phyloP scores from a whole-genome alignment of 1,140 invertebrate genomes.

The Lucilia cuprina region DNA sequence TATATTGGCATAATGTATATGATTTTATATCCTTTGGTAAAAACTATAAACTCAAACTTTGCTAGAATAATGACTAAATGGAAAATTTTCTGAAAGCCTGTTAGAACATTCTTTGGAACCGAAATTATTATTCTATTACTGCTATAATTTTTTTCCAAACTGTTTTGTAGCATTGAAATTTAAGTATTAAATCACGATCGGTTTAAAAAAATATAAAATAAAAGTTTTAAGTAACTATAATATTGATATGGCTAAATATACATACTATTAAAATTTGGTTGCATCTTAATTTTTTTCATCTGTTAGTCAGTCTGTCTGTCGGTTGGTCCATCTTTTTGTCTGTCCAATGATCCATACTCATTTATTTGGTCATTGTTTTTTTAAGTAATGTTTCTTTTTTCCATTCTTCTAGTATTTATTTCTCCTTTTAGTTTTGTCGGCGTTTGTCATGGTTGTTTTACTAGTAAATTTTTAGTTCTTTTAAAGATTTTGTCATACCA shows the following conservation, averaged over 20 bases:
- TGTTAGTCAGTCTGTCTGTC: neutral
- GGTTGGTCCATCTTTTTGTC: neutral
- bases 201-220: neutral
- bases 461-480: neutral
- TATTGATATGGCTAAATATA: neutral
- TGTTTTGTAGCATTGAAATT: neutral
- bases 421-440: neutral
- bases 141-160: neutral
- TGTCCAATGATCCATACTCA: neutral
- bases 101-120: no score
- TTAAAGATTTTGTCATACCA: neutral
- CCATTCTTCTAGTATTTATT: neutral
- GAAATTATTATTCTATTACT: neutral
- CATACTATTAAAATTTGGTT: neutral
- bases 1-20: no score
- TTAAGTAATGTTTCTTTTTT: neutral
- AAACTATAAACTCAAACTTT: no score
- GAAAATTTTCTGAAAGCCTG: no score
- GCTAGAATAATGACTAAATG: no score
- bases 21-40: no score
- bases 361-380: neutral
- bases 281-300: neutral
- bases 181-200: slow-evolving; percentile 12
- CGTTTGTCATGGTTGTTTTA: neutral
- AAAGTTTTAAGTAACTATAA: neutral